Evolutionary conservation across 2,888 invertebrate genomes (phyloP), one percentile per base, ranked within the genome.

Genomic region (Eubasilissa splendida): DNA sequence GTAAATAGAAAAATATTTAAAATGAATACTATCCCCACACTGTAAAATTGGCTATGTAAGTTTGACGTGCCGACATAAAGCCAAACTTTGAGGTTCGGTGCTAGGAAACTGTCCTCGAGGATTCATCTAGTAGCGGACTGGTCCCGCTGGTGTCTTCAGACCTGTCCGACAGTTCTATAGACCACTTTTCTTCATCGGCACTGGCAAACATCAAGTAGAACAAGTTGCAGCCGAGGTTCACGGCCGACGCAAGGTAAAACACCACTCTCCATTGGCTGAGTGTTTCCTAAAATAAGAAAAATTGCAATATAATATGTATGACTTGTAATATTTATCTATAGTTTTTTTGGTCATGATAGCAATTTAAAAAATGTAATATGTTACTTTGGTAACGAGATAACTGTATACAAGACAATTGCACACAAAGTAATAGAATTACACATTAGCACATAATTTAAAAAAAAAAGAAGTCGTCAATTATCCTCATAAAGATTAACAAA

Each of bases 191-290:
- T 87, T 96, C 95, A 60, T 93, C 92, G 0, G 95, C 94, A 84
- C 95, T 95, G 2, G 95, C 95, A 86, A 96, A 96, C 84, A 94
- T 90, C 81, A 96, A 88, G 87, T 96, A 96, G 86, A 96, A 94
- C 59, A 94, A 91, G 88, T 95, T 96, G 0, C 94, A 91, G 11
- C 91, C 92, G 71, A 96, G 92, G 86, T 95, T 95, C 77, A 96
- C 92, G 0, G 92, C 93, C 0, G 95, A 95, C 0, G 95, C 95
- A 85, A 96, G 88, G 89, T 95, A 95, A 87, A 96, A 96, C 33
- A 96, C 95, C 84, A 93, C 92, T 42, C 94, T 90, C 95, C 95
- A 95, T 84, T 94, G 93, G 0, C 93, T 93, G 31, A 94, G 86
- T 0, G 94, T 94, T 91, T 95, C 93, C 94, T 94, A 86, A 42